Conservation (phyloP, 1,140 invertebrate species). For the Plectus sambesii region DNA sequence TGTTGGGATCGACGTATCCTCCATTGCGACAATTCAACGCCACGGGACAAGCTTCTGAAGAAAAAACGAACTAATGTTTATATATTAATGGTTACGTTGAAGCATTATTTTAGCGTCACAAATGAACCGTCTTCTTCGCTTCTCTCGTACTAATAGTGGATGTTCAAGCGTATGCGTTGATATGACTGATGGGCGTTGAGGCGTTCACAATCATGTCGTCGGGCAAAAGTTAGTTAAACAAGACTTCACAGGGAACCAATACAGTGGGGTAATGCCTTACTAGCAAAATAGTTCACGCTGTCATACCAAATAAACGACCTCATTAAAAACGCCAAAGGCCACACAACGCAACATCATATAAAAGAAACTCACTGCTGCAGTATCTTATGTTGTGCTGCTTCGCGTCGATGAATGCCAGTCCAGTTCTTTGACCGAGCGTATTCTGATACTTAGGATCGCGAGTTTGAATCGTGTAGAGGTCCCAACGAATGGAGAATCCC, state of each 20-base stretch:
- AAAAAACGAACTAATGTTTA: too few species aligned
- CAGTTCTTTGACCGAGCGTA: constrained; percentile 40
- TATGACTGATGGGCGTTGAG: too few species aligned
- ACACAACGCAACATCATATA: constrained; percentile 22
- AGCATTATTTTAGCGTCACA: too few species aligned
- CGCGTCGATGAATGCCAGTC: constrained; percentile 45
- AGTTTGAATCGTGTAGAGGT: constrained; percentile 40
- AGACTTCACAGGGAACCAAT: constrained; percentile 22
- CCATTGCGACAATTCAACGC: constrained; percentile 20
- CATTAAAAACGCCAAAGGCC: not conserved
- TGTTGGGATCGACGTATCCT: constrained; percentile 45
- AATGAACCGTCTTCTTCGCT: too few species aligned
- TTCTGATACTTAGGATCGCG: constrained; percentile 39
- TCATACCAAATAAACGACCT: constrained; percentile 8
- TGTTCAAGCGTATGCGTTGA: too few species aligned
- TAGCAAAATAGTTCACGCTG: constrained; percentile 12
- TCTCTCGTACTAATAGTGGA: too few species aligned
- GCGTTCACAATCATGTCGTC: too few species aligned
- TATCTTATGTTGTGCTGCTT: constrained; percentile 44
- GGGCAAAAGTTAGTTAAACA: too few species aligned
- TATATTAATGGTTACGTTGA: too few species aligned
- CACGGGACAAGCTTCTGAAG: not conserved
- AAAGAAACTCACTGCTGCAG: constrained; percentile 26
- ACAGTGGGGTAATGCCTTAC: constrained; percentile 31
- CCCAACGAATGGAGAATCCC: constrained; percentile 43